Evolutionary conservation across 2,113 vertebrate genomes (phyloP).

Genomic region (Phyllostomus discolor): DNA sequence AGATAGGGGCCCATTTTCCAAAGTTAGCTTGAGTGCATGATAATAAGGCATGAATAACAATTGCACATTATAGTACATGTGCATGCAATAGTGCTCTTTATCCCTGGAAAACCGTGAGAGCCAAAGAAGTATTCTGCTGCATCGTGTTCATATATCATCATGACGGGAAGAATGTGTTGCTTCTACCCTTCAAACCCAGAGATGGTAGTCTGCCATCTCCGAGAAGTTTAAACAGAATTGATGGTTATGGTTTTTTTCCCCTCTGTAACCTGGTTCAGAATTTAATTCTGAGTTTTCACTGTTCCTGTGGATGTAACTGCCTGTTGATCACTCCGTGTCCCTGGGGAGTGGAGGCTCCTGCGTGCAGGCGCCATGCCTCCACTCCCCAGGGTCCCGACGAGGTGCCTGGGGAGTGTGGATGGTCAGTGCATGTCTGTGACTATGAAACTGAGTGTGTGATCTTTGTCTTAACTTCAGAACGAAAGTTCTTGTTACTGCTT

Average conservation of each 20-base stretch:
- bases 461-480: not conserved
- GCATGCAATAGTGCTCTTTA: not conserved
- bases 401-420: not conserved
- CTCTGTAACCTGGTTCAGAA: not conserved
- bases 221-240: not conserved
- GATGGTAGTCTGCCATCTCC: not conserved
- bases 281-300: constrained; percentile 34
- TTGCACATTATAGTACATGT: not conserved
- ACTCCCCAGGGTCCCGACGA: not conserved
- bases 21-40: not conserved
- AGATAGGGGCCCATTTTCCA: not conserved
- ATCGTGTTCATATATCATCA: not conserved
- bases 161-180: not conserved
- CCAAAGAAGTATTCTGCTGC: not conserved
- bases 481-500: not conserved
- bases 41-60: not conserved
- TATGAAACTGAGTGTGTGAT: not conserved
- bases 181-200: constrained; percentile 39
- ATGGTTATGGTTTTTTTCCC: not conserved
- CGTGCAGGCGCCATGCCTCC: not conserved
- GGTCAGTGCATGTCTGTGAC: not conserved
- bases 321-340: not conserved
- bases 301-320: not conserved
- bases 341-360: not conserved
- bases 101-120: not conserved